Percentiles rank a stretch among this genome's conserved stretches.
These are phyloP conservation scores for Echinarachnius parma DNA, from an alignment of 53 echinoderm and acorn worm species.

Conservation along the genomic window DNA sequence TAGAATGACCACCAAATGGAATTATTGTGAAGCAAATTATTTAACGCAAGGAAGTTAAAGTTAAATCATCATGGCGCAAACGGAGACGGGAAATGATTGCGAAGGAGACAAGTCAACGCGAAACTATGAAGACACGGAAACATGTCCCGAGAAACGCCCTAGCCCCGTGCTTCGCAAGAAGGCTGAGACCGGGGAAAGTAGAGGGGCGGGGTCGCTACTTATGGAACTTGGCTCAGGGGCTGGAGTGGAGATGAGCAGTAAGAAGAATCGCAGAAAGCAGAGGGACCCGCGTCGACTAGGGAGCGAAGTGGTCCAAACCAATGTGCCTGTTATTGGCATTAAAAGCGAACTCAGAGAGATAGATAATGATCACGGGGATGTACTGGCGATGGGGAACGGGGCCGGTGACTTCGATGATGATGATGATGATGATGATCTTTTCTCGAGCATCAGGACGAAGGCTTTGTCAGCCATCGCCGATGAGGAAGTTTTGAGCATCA, in stretches of 20 bases:
- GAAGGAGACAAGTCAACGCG: slow-evolving; percentile 1
- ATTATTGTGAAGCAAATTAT: too few species aligned
- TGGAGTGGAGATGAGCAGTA: neutral
- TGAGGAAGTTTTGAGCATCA: too few species aligned
- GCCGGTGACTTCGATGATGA: slow-evolving; percentile 13
- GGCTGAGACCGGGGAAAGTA: too few species aligned
- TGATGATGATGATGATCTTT: neutral
- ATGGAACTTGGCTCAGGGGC: neutral
- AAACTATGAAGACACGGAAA: neutral
- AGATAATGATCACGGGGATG: neutral
- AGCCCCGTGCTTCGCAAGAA: too few species aligned
- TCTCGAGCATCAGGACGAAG: slow-evolving; percentile 1
- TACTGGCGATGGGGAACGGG: too few species aligned
- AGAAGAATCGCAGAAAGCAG: slow-evolving; percentile 81
- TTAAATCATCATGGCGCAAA: neutral
- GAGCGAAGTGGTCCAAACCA: slow-evolving; percentile 16
- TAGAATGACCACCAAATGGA: too few species aligned
- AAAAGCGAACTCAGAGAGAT: slow-evolving; percentile 6
- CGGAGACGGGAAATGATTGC: neutral
- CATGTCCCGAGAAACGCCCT: neutral
- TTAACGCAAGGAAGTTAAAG: slow-evolving; percentile 1
- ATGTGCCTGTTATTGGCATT: slow-evolving; percentile 2
- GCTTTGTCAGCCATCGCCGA: neutral
- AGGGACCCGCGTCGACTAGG: slow-evolving; percentile 76
- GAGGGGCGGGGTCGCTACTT: slow-evolving; percentile 29